Evolutionary conservation across 2,113 vertebrate species (phyloP).

Genomic region (Verasper variegatus): DNA sequence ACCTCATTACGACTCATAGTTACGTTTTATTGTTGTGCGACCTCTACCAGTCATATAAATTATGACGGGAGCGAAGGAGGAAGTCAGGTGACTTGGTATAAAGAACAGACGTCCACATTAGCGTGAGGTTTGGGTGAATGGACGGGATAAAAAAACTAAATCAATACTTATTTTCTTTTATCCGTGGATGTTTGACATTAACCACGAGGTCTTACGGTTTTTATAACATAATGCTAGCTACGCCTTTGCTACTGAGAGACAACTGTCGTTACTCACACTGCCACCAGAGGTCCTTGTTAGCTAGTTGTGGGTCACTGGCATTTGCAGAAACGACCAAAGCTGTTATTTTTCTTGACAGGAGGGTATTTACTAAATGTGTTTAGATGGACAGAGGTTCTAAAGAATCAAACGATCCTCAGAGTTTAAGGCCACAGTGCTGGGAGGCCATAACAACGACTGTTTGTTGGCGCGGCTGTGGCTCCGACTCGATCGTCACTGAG

Average conservation of each 20-base stretch:
- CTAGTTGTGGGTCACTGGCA: neutral
- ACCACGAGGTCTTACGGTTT: neutral
- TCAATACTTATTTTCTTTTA: too few relatives aligned
- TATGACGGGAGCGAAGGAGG: too few relatives aligned
- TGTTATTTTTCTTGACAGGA: neutral
- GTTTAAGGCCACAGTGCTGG: conserved; percentile 28
- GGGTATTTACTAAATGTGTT: neutral
- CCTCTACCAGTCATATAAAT: neutral
- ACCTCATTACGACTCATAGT: neutral
- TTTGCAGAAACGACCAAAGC: too few relatives aligned
- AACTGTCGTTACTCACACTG: neutral
- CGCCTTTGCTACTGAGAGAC: neutral
- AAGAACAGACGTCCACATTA: too few relatives aligned
- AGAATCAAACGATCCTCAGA: conserved; percentile 17
- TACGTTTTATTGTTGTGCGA: neutral
- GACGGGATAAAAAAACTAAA: too few relatives aligned
- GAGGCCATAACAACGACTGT: conserved; percentile 1
- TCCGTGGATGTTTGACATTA: too few relatives aligned
- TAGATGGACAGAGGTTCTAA: neutral
- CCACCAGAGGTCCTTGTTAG: neutral
- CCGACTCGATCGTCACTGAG: conserved; percentile 22
- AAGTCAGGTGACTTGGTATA: too few relatives aligned
- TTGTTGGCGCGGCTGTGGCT: conserved; percentile 29
- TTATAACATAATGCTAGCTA: neutral
- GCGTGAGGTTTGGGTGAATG: too few relatives aligned